Base-by-base conservation (phyloP, 2,797 vertebrate genomes). In the Chanos chanos region DNA sequence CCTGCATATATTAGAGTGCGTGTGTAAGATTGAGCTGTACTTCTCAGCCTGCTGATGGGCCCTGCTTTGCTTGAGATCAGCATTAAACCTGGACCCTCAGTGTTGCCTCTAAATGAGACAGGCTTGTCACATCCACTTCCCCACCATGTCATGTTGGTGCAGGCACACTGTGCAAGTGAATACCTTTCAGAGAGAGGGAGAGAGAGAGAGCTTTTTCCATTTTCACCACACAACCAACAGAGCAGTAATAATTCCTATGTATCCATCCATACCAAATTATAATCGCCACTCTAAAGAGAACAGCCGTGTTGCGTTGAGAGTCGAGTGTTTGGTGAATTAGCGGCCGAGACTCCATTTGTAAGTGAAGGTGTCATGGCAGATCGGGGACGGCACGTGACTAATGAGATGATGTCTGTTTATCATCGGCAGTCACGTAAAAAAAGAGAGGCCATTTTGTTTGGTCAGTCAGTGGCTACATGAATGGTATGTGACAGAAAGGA, bases 171-270 rank as follows among this genome's bases (percentile, higher is more conserved):
- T 61, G 74, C 76, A 76, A 68, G 56, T n/a, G 68, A 74, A 71
- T 50, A 60, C 53, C 48, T 66, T 44, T 66, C 41, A 33, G 60
- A 59, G 61, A 71, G 55, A 64, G 62, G 16, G 33, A 65, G 45
- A n/a, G n/a, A n/a, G n/a, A n/a, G n/a, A n/a, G 64, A 68, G 81
- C 81, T 77, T 73, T 83, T 67, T 72, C 64, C 53, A 64, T 79
- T 78, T 76, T 34, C 54, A 63, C 47, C 33, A 66, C 41, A 44
- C 30, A 57, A 40, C 72, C 58, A 47, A 67, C 54, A 66, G 70
- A 75, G 41, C 13, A 54, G 48, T 43, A 74, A 51, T 72, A 59
- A 55, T 66, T 64, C 54, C 44, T 43, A 37, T 37, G 21, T 75
- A 65, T 54, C 54, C 13, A 7, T 75, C 70, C 48, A 47, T 66